These are phyloP conservation scores for Aricia agestis DNA, from an alignment of 1,140 invertebrate species.

Conservation along the genomic window DNA sequence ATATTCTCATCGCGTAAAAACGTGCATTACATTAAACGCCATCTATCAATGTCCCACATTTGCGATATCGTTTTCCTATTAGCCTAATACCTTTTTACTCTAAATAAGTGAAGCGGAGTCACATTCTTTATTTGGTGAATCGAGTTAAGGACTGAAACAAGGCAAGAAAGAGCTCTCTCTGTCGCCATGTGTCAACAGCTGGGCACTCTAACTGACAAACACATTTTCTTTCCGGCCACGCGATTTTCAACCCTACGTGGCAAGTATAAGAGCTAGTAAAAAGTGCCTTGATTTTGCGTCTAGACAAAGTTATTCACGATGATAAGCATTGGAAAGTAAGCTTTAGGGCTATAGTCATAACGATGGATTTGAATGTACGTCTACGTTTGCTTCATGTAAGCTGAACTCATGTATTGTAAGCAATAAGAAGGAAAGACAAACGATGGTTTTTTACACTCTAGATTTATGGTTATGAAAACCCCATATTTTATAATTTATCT, in stretches of 20 bases:
- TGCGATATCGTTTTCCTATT: background rate
- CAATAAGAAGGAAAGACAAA: background rate
- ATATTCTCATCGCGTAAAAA: background rate
- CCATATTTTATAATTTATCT: slow-evolving; percentile 4
- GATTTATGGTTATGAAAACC: slow-evolving; percentile 3
- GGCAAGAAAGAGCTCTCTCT: background rate
- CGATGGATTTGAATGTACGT: background rate
- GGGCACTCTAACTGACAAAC: background rate
- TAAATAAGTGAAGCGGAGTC: background rate
- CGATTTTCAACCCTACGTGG: background rate
- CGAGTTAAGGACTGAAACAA: background rate
- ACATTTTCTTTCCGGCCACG: background rate
- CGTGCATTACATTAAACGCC: background rate
- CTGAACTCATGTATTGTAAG: slow-evolving; percentile 3
- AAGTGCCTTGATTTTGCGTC: background rate
- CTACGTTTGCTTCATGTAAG: background rate
- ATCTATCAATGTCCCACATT: background rate
- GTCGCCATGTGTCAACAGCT: background rate
- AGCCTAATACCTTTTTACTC: background rate
- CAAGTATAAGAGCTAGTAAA: background rate
- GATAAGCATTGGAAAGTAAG: background rate
- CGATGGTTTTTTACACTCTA: background rate
- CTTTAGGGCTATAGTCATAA: background rate
- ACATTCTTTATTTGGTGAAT: background rate
- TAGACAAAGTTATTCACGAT: background rate